Base-by-base conservation (phyloP, 2,888 invertebrate genomes). In the Melanchra persicariae region DNA sequence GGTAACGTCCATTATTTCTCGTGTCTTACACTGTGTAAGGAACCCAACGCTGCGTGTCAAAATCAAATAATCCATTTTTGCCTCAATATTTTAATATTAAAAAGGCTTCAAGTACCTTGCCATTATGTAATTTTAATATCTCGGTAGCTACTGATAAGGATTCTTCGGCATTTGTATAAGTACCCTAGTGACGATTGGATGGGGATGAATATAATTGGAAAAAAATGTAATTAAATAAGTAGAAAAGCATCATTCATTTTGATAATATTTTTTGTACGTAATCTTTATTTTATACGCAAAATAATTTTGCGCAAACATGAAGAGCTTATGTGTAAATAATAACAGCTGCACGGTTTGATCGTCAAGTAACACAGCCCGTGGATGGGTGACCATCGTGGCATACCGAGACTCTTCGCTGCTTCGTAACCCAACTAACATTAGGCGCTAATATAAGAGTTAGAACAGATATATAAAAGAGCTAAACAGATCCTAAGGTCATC, bases 71-170 rank as follows among this genome's bases (percentile, higher is more conserved):
- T 22, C 7, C 9, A 40, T 40, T 15, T 34, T 26, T 22, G 7
- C 15, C 12, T 4, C 26, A 22, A 69, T 55, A 26, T 4, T n/a
- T 17, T 3, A 19, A n/a, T 19, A 0, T 15, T 4, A 54, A 45
- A 17, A 49, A 17, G 40, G n/a, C 12, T 51, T 57, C 24, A 40
- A n/a, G 37, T 47, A 37, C 2, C 0, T 5, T 10, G 4, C 54
- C 10, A 17, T 22, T 30, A 43, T 2, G 2, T 6, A 45, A 45
- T 62, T 34, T 70, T 74, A 71, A 71, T 71, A 71, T 74, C 37
- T 5, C 6, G 0, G 22, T 30, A 61, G 1, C 15, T 37, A 61
- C 37, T 40, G 10, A 22, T n/a, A 19, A n/a, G 52, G 26, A 40
- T 74, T 74, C n/a, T 4, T 54, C 17, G 10, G 12, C 12, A 40